These are phyloP conservation scores for Hexactinellida sp. DNA, from an alignment of 37 sponge, comb jelly and placozoan species.

Conservation along the genomic window DNA sequence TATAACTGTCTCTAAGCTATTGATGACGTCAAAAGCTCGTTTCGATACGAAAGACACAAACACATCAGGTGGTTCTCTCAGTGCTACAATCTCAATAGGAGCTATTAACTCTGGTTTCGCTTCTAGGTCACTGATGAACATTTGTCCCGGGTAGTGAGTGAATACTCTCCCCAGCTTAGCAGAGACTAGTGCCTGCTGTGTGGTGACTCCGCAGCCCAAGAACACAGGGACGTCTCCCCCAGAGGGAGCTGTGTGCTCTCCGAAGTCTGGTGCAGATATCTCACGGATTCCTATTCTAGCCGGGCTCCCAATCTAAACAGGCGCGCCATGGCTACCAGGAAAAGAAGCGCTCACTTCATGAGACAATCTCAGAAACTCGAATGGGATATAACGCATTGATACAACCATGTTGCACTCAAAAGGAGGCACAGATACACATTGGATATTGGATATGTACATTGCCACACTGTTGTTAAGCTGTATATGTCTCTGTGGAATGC, in stretches of 20 bases:
- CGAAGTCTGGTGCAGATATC: conserved; percentile 19
- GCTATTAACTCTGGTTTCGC: not conserved
- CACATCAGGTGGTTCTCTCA: not conserved
- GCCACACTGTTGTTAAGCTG: conserved; percentile 24
- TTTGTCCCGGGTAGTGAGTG: conserved; percentile 64
- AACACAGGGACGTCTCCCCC: conserved; percentile 61
- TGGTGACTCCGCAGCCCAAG: conserved; percentile 88
- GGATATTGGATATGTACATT: conserved; percentile 53
- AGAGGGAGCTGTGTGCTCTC: conserved; percentile 8
- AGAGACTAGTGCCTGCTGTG: conserved; percentile 19
- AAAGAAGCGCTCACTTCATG: conserved; percentile 22
- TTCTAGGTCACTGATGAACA: conserved; percentile 62
- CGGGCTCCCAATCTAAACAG: conserved; percentile 81
- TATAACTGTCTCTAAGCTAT: conserved; percentile 29
- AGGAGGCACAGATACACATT: conserved; percentile 23
- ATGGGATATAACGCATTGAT: conserved; percentile 41
- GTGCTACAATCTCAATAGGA: not conserved
- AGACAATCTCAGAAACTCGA: conserved; percentile 21
- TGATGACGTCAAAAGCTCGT: not conserved
- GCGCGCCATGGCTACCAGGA: conserved; percentile 59
- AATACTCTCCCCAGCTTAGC: conserved; percentile 40
- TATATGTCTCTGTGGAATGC: conserved; percentile 32
- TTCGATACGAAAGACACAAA: not conserved
- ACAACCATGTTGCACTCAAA: conserved; percentile 33
- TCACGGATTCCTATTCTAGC: conserved; percentile 47